These are phyloP conservation scores for Notolepis coatsorum DNA, from an alignment of 2,797 vertebrate genomes.

Conservation along the genomic window DNA sequence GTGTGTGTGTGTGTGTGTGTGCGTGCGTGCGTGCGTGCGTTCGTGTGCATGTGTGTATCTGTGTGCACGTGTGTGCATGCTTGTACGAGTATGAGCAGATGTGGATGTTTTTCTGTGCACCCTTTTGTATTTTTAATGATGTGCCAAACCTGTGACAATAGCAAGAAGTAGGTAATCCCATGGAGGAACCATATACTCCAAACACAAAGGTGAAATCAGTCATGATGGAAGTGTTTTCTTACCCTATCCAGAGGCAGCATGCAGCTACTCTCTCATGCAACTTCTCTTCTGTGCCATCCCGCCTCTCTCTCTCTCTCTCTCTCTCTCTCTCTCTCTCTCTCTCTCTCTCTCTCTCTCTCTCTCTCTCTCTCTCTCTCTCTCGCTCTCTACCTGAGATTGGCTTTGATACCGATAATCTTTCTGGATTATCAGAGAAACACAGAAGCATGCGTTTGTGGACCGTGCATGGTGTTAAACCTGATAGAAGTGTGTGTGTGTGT, in stretches of 20 bases:
- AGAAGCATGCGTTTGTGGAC: no score
- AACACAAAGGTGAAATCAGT: constrained; percentile 24
- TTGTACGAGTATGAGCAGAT: no score
- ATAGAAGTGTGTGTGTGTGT: no score
- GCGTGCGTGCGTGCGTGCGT: neutral
- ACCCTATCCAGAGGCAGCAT: constrained; percentile 19
- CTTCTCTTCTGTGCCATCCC: no score
- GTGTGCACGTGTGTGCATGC: neutral
- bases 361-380: no score
- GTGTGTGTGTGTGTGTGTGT: neutral
- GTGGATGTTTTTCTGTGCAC: constrained; percentile 3
- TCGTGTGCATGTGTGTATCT: constrained; percentile 18
- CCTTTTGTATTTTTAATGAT: constrained; percentile 12
- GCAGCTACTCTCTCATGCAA: constrained; percentile 30
- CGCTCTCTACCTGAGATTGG: constrained; percentile 40
- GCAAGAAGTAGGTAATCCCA: neutral
- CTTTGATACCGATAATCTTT: constrained; percentile 54
- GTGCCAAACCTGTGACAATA: constrained; percentile 20
- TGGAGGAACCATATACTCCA: neutral
- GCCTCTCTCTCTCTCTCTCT: no score
- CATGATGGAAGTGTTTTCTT: constrained; percentile 22
- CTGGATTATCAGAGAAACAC: constrained; percentile 53
- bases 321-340: no score
- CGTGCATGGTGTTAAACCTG: no score
- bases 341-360: no score